Conservation (phyloP, 1,140 invertebrate genomes). For the Scaptomyza pallida region DNA sequence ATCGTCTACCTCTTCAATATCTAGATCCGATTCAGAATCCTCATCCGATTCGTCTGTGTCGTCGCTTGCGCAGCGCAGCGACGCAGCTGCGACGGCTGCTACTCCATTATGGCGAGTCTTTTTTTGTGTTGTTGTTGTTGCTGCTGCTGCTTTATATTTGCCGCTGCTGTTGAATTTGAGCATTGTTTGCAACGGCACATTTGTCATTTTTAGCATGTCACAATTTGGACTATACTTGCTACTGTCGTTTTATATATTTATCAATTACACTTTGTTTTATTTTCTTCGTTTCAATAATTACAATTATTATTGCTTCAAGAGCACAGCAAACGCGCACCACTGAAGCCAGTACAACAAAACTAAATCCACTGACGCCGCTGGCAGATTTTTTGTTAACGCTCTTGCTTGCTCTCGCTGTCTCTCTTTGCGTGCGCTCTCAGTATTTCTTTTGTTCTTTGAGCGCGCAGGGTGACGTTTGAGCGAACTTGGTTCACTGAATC, state of each 20-base stretch:
- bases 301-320: conserved; percentile 45
- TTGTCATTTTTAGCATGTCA: conserved; percentile 69
- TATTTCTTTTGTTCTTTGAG: conserved; percentile 61
- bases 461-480: conserved; percentile 18
- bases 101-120: conserved; percentile 49
- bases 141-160: conserved; percentile 49
- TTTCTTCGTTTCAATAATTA: conserved; percentile 29
- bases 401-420: conserved; percentile 28
- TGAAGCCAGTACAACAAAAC: conserved; percentile 56
- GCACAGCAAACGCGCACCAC: conserved; percentile 62
- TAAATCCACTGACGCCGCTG: conserved; percentile 82
- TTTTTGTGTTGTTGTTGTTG: conserved; percentile 29
- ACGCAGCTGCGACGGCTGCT: conserved; percentile 49
- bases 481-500: conserved; percentile 28
- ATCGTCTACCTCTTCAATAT: conserved; percentile 68
- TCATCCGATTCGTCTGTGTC: conserved; percentile 64
- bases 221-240: conserved; percentile 11
- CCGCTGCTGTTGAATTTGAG: conserved; percentile 45
- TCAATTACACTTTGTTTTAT: conserved; percentile 37
- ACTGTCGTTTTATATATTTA: conserved; percentile 35
- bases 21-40: conserved; percentile 70
- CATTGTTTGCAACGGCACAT: conserved; percentile 56
- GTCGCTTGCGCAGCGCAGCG: conserved; percentile 51
- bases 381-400: conserved; percentile 52
- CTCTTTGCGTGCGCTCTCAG: conserved; percentile 32